Percentiles rank a stretch among this genome's conserved stretches.
Evolutionary conservation across 2,888 invertebrate species (phyloP).

Genomic region (Melinopterus prodromus): DNA sequence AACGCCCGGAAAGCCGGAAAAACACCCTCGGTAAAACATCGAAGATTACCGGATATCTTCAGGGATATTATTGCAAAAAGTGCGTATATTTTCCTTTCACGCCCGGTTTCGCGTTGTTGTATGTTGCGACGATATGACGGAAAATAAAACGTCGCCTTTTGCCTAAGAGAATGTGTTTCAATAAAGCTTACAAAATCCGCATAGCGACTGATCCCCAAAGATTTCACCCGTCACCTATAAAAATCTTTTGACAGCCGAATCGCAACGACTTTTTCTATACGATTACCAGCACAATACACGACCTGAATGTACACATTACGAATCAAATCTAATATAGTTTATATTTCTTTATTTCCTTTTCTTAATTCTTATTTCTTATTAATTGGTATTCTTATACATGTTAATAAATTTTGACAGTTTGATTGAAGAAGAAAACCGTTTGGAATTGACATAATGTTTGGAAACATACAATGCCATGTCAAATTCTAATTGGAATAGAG

Average conservation of each 20-base stretch:
- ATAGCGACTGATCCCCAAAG: neutral
- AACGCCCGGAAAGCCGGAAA: neutral
- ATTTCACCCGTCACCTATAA: neutral
- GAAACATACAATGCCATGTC: no score
- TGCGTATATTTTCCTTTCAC: neutral
- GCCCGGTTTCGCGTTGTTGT: neutral
- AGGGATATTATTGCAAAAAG: neutral
- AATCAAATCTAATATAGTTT: no score
- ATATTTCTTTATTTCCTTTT: no score
- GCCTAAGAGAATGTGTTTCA: neutral
- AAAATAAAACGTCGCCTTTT: neutral
- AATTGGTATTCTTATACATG: no score
- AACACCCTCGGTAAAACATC: neutral
- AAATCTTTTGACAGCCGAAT: neutral
- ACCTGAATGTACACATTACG: no score
- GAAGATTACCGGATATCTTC: neutral
- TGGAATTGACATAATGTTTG: no score
- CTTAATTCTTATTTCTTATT: no score
- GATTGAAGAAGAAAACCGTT: no score
- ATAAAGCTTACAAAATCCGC: neutral
- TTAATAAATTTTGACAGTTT: no score
- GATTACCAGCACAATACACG: no score
- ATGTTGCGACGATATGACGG: neutral
- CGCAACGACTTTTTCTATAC: no score
- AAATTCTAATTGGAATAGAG: no score